These are phyloP conservation scores for Eledona agricola DNA, from an alignment of 2,888 invertebrate genomes.

Conservation along the genomic window DNA sequence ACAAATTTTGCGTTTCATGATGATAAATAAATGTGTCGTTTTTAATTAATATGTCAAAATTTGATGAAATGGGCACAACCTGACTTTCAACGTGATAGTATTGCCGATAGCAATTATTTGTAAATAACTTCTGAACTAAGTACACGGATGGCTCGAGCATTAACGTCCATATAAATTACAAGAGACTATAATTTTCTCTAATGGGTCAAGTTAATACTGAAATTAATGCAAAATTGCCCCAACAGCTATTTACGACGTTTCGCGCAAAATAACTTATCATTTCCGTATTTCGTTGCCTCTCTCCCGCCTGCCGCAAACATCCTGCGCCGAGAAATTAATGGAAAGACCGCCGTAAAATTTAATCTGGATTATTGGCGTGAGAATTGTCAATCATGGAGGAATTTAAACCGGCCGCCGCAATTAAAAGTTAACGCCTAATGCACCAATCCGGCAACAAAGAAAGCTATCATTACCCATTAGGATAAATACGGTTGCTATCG, in stretches of 20 bases:
- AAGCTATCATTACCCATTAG: slow-evolving; percentile 49
- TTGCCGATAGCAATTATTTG: slow-evolving; percentile 29
- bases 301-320: slow-evolving; percentile 15
- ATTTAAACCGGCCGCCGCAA: slow-evolving; percentile 36
- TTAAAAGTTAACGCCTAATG: slow-evolving; percentile 47
- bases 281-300: slow-evolving; percentile 24
- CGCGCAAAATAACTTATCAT: slow-evolving; percentile 23
- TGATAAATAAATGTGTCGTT: too few relatives aligned
- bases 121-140: slow-evolving; percentile 27
- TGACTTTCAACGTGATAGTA: too few relatives aligned
- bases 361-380: slow-evolving; percentile 30
- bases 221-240: slow-evolving; percentile 34
- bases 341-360: slow-evolving; percentile 16
- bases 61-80: too few relatives aligned
- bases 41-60: too few relatives aligned
- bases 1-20: too few relatives aligned
- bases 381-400: slow-evolving; percentile 36
- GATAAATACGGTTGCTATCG: slow-evolving; percentile 51
- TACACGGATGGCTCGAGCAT: slow-evolving; percentile 27
- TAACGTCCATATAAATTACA: slow-evolving; percentile 31
- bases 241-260: slow-evolving; percentile 32
- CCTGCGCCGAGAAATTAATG: slow-evolving; percentile 14
- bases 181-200: slow-evolving; percentile 34
- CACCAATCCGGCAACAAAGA: slow-evolving; percentile 44
- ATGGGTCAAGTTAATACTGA: slow-evolving; percentile 34